Base-by-base conservation (phyloP, 2,113 vertebrate genomes). In the Podiceps cristatus region DNA sequence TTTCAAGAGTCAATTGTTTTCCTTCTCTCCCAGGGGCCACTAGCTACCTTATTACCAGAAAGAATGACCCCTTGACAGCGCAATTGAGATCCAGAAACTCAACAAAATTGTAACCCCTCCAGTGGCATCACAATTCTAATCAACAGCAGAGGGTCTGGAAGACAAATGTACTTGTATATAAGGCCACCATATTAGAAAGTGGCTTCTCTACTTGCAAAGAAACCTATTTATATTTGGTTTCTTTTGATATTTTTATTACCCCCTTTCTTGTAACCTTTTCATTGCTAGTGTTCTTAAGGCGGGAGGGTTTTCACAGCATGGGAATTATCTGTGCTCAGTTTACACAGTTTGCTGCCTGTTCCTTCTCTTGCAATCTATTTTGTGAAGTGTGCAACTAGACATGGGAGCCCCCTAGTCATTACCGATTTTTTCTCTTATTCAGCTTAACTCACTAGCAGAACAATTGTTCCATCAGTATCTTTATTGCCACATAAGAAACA, bases 31-130 rank as follows among this genome's bases (percentile, higher is more conserved):
- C 96, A 92, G 95, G 95, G 92, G 97, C 95, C 94, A 96, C 96
- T 94, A 95, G 92, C 95, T 97, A 97, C 97, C 98, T 97, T 98
- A 96, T 98, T 97, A 98, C 94, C 91, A 98, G 96, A 96, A 98
- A 98, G 93, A 98, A 97, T 97, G 96, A 97, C 95, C 97, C 94
- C 92, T 89, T 97, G 98, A 98, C 97, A 96, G 96, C 13, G 1
- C 80, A 97, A 93, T 64, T 96, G 88, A 95, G 94, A 97, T 94
- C 96, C 95, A 97, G 94, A 98, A 97, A 96, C 94, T 96, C 96
- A 88, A 97, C 96, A 97, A 97, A 97, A 98, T 79, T 94, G 93
- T 97, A 98, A 92, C 96, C 79, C 95, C 88, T 96, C 96, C 94
- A 96, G 94, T 92, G 96, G 94, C 96, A 96, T 81, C 88, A 92